Evolutionary conservation across 2,113 vertebrate species (phyloP).

Genomic region (Pipra filicauda): DNA sequence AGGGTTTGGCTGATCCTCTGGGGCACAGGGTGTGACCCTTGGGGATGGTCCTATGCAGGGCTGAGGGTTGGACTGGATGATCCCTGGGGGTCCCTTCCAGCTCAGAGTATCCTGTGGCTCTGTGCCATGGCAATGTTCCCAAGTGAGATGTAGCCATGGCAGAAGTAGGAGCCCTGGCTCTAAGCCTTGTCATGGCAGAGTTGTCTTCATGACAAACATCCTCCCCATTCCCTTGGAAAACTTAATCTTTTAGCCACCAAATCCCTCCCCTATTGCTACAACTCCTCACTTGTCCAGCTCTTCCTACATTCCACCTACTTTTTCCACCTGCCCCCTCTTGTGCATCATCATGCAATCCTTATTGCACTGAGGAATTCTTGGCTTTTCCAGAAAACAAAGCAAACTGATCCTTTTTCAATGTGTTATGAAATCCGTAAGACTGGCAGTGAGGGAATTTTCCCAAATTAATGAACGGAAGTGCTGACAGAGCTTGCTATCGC

Average conservation of each 20-base stretch:
- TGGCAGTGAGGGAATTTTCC: neutral
- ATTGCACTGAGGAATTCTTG: neutral
- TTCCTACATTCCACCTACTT: neutral
- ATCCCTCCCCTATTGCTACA: neutral
- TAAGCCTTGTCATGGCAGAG: neutral
- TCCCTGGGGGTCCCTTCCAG: neutral
- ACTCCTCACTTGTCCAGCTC: neutral
- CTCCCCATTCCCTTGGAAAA: neutral
- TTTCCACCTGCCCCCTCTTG: neutral
- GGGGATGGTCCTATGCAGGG: neutral
- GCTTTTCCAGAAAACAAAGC: neutral
- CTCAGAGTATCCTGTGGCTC: neutral
- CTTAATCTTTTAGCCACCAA: neutral
- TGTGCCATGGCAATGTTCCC: neutral
- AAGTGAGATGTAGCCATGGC: neutral
- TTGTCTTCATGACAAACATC: neutral
- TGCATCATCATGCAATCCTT: neutral
- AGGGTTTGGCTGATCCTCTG: neutral
- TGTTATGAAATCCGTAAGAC: neutral
- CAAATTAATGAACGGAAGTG: neutral
- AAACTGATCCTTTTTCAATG: neutral
- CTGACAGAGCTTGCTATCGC: neutral
- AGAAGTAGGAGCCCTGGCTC: neutral
- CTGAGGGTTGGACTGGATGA: neutral
- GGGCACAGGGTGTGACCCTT: neutral